These are phyloP conservation scores for Zaprionus ornatus DNA, from an alignment of 1,140 invertebrate genomes.

Conservation along the genomic window DNA sequence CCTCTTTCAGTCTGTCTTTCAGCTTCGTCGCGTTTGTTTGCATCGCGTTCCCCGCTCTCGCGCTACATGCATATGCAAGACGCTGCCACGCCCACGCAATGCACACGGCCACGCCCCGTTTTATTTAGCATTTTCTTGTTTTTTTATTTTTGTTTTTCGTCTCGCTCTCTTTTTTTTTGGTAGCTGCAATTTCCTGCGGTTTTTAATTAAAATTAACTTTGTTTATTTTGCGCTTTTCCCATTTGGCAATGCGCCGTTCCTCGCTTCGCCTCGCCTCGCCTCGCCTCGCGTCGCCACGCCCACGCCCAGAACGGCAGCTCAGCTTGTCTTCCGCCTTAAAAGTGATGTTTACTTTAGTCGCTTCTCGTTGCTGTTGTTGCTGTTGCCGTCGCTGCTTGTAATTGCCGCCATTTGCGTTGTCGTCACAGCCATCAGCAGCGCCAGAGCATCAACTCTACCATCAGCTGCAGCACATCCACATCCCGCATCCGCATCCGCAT, in stretches of 20 bases:
- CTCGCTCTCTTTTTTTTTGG: conserved; percentile 29
- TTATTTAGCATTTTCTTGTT: conserved; percentile 79
- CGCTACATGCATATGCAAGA: conserved; percentile 61
- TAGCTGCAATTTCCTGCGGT: conserved; percentile 63
- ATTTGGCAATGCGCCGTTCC: conserved; percentile 28
- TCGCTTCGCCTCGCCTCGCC: background rate
- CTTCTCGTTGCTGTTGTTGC: conserved; percentile 23
- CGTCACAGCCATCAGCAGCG: conserved; percentile 29
- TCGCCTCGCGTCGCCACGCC: background rate
- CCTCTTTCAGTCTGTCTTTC: conserved; percentile 23
- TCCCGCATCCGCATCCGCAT: background rate
- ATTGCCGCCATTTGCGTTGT: conserved; percentile 78
- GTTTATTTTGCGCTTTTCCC: conserved; percentile 77
- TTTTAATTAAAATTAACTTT: conserved; percentile 83
- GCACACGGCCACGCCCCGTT: conserved; percentile 52
- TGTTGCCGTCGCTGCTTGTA: conserved; percentile 61
- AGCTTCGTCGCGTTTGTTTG: conserved; percentile 37
- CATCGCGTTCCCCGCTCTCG: background rate
- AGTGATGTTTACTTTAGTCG: conserved; percentile 71
- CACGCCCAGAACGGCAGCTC: conserved; percentile 2
- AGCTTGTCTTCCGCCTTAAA: conserved; percentile 48
- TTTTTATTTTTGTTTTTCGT: conserved; percentile 26
- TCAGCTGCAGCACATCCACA: background rate
- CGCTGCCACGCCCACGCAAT: conserved; percentile 33
- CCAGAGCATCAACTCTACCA: background rate